Evolutionary conservation across 1,140 invertebrate genomes (phyloP).

Genomic region (Potamilus streckersoni): DNA sequence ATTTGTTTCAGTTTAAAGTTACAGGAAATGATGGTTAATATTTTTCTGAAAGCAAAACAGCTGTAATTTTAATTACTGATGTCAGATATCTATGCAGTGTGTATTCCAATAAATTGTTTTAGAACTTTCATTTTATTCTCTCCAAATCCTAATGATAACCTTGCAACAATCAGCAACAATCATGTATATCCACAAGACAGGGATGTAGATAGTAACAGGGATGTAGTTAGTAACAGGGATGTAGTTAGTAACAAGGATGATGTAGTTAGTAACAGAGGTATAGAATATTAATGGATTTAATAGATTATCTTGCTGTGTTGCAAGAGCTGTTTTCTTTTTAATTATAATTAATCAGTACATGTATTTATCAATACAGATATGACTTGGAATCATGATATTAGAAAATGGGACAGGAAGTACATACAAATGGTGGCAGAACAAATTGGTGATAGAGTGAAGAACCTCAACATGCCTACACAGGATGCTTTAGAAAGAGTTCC

Average conservation of each 20-base stretch:
- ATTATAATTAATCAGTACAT: neutral
- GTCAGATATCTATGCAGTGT: no score
- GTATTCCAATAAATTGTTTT: no score
- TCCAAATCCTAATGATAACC: neutral
- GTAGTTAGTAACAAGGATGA: no score
- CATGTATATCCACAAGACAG: neutral
- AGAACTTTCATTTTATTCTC: no score
- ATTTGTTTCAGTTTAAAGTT: no score
- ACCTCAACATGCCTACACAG: constrained; percentile 19
- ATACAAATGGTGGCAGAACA: constrained; percentile 34
- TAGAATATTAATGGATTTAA: neutral
- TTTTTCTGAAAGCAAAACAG: no score
- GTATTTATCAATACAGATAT: constrained; percentile 18
- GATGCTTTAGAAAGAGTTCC: constrained; percentile 18
- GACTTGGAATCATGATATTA: constrained; percentile 18
- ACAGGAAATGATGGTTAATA: no score
- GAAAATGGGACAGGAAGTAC: constrained; percentile 31
- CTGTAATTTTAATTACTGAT: no score
- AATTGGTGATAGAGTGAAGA: constrained; percentile 34
- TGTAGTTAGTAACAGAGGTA: neutral
- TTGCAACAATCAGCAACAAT: neutral
- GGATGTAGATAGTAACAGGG: neutral
- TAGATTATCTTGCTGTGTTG: neutral
- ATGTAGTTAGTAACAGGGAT: neutral
- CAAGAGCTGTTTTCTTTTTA: neutral